These are phyloP conservation scores for Prosopocoilus inquinatus DNA, from an alignment of 2,888 invertebrate genomes.

Conservation along the genomic window DNA sequence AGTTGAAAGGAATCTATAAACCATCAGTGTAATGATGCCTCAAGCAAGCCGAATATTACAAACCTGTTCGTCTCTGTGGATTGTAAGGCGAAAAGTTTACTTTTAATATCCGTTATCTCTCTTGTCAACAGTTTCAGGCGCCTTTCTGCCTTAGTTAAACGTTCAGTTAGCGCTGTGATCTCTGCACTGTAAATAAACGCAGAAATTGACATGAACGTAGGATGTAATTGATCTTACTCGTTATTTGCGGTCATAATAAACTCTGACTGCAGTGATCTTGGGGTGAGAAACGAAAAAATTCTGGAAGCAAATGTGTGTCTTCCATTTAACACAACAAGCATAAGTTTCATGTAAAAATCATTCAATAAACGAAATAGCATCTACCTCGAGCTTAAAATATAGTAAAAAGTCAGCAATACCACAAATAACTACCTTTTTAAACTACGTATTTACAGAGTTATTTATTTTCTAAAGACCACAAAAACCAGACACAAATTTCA, in stretches of 20 bases:
- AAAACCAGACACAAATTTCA: too few species aligned
- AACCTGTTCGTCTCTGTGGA: slow-evolving; percentile 3
- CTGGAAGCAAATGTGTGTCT: not conserved
- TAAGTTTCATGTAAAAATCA: too few species aligned
- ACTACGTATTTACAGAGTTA: not conserved
- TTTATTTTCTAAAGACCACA: too few species aligned
- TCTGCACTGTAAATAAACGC: not conserved
- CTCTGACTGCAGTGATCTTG: not conserved
- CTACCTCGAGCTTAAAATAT: too few species aligned
- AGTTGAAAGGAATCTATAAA: not conserved
- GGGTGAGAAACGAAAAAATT: not conserved
- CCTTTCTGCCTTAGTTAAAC: slow-evolving; percentile 15
- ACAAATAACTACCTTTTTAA: not conserved
- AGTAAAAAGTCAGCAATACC: too few species aligned
- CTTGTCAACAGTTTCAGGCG: slow-evolving; percentile 12
- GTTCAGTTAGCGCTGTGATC: slow-evolving; percentile 7
- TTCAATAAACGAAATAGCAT: too few species aligned
- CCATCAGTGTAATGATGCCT: not conserved
- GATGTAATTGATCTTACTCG: not conserved
- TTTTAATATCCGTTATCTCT: slow-evolving; percentile 18
- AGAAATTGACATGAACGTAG: not conserved
- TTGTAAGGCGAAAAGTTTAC: slow-evolving; percentile 8
- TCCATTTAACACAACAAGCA: too few species aligned
- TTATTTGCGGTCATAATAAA: not conserved
- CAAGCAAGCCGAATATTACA: not conserved